Percentiles rank a stretch among this genome's conserved stretches.
These are phyloP conservation scores for Brachyrhaphis roseni DNA, from an alignment of 2,797 vertebrate species.

Conservation along the genomic window DNA sequence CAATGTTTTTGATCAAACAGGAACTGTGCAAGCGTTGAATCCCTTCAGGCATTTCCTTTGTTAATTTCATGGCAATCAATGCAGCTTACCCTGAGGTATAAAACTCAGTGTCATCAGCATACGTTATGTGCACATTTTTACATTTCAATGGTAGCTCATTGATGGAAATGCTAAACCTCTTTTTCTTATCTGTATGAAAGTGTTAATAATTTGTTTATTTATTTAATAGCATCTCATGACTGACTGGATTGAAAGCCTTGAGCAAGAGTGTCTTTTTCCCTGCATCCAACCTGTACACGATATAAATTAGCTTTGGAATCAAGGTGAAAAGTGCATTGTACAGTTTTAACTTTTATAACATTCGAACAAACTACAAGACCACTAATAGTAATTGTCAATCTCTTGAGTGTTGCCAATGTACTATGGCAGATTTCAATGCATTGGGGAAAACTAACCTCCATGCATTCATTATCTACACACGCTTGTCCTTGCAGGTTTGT, in stretches of 20 bases:
- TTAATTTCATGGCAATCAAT: neutral
- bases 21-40: neutral
- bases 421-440: neutral
- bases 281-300: neutral
- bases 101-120: neutral
- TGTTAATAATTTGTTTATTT: neutral
- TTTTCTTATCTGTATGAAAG: neutral
- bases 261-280: neutral
- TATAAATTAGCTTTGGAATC: neutral
- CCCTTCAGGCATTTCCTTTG: neutral
- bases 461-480: too few species aligned
- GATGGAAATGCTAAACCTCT: neutral
- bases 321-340: neutral
- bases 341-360: neutral
- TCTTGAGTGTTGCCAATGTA: neutral
- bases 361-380: neutral
- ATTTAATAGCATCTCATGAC: neutral
- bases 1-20: neutral
- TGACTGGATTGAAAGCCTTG: neutral
- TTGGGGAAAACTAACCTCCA: neutral
- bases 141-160: neutral
- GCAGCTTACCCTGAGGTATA: neutral
- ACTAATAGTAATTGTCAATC: neutral
- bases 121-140: neutral
- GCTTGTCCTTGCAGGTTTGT: too few species aligned